These are phyloP conservation scores for Melipona quadrifasciata DNA, from an alignment of 1,140 invertebrate genomes.

Conservation along the genomic window DNA sequence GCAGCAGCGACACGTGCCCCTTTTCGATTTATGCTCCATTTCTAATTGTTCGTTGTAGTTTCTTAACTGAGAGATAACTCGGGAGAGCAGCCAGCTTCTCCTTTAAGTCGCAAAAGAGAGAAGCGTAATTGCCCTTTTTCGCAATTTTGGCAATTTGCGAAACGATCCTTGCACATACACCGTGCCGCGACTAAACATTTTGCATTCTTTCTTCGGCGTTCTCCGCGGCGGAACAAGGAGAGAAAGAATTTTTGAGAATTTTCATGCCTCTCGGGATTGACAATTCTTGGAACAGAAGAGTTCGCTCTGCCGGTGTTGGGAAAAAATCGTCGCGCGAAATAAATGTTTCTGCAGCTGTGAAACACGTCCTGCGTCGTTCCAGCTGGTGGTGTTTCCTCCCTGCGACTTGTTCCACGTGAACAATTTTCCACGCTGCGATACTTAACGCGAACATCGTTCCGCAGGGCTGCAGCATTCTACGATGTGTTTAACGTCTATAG, in stretches of 20 bases:
- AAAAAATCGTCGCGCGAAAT: background rate
- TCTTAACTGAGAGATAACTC: conserved; percentile 13
- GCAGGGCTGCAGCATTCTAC: background rate
- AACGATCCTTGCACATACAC: no score
- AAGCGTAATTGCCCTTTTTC: conserved; percentile 2
- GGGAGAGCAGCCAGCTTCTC: background rate
- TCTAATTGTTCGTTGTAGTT: conserved; percentile 41
- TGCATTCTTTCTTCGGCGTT: background rate
- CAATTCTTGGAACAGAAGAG: background rate
- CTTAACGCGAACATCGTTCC: conserved; percentile 42
- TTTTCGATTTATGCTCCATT: conserved; percentile 26
- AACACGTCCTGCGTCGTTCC: conserved; percentile 19
- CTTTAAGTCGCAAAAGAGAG: background rate
- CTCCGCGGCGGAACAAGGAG: no score
- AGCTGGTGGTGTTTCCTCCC: conserved; percentile 4
- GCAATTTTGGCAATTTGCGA: background rate
- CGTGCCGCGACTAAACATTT: no score
- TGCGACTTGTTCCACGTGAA: conserved; percentile 34
- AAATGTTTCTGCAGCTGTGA: conserved; percentile 29
- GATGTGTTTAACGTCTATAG: conserved; percentile 12
- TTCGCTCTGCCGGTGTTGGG: background rate
- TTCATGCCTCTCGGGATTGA: background rate
- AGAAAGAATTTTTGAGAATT: background rate
- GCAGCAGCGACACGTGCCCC: background rate
- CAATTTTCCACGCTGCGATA: conserved; percentile 41